Conservation (phyloP, 37 sponge, comb jelly and placozoan species). For the Petrosia ficiformis region DNA sequence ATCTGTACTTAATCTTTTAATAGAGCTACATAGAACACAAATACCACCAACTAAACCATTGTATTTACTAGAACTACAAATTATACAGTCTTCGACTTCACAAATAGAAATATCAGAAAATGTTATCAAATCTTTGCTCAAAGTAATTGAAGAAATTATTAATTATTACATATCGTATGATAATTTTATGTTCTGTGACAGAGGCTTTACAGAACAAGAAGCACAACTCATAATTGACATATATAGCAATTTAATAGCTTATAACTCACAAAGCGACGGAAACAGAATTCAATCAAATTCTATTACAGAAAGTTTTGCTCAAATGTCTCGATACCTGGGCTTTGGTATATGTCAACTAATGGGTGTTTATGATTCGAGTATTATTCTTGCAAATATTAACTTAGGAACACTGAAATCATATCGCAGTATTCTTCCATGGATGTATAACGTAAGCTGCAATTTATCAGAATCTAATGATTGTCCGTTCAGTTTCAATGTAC, state of each 20-base stretch:
- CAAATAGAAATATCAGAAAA: background rate
- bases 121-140: background rate
- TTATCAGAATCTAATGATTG: background rate
- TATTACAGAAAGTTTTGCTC: background rate
- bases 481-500: background rate
- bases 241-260: constrained; percentile 10
- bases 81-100: background rate
- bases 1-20: background rate
- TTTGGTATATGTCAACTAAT: constrained; percentile 37
- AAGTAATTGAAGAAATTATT: constrained; percentile 6
- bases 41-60: background rate
- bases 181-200: background rate
- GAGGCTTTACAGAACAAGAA: background rate
- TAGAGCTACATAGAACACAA: background rate
- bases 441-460: background rate
- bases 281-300: background rate
- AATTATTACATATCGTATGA: background rate
- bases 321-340: constrained; percentile 14
- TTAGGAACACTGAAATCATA: constrained; percentile 35
- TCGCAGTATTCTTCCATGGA: background rate
- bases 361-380: constrained; percentile 20
- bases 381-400: background rate
- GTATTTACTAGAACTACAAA: background rate
- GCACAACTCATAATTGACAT: constrained; percentile 1
- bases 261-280: background rate